Evolutionary conservation across 1,140 invertebrate species (phyloP).

Genomic region (Drosophila varians): DNA sequence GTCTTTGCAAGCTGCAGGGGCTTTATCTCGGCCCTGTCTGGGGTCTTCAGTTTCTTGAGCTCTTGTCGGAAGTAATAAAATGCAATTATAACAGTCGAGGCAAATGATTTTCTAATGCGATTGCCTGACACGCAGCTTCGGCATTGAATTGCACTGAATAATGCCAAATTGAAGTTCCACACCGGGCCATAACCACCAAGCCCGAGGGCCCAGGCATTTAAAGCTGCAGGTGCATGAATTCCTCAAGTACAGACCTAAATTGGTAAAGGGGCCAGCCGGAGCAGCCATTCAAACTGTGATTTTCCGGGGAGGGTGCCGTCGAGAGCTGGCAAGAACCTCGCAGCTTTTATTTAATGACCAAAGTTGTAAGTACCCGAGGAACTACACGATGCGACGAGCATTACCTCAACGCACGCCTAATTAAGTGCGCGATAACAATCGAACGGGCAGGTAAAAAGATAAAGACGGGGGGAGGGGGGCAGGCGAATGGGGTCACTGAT

Average conservation of each 20-base stretch:
- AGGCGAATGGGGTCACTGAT: constrained; percentile 62
- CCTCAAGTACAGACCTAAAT: neutral
- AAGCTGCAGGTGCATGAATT: constrained; percentile 46
- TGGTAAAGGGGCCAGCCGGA: neutral
- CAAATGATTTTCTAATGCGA: constrained; percentile 67
- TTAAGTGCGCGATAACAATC: constrained; percentile 73
- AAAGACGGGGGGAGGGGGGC: constrained; percentile 11
- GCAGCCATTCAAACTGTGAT: neutral
- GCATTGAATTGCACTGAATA: constrained; percentile 45
- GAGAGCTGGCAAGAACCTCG: constrained; percentile 22
- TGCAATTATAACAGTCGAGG: constrained; percentile 44
- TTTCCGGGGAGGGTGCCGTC: neutral
- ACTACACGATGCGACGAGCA: constrained; percentile 42
- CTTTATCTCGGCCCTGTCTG: constrained; percentile 2
- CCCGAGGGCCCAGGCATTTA: constrained; percentile 1
- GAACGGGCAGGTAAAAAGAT: constrained; percentile 7
- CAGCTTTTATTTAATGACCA: constrained; percentile 54
- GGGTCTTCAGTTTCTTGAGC: constrained; percentile 6
- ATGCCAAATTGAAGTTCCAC: constrained; percentile 49
- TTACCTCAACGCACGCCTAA: constrained; percentile 67
- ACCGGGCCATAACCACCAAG: constrained; percentile 11
- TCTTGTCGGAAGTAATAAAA: constrained; percentile 60
- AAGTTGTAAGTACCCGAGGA: constrained; percentile 35
- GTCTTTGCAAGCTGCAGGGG: constrained; percentile 32
- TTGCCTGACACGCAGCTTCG: constrained; percentile 41